Percentiles rank a stretch among this genome's conserved stretches.
These are phyloP conservation scores for Apus apus DNA, from an alignment of 2,113 vertebrate species.

Conservation along the genomic window DNA sequence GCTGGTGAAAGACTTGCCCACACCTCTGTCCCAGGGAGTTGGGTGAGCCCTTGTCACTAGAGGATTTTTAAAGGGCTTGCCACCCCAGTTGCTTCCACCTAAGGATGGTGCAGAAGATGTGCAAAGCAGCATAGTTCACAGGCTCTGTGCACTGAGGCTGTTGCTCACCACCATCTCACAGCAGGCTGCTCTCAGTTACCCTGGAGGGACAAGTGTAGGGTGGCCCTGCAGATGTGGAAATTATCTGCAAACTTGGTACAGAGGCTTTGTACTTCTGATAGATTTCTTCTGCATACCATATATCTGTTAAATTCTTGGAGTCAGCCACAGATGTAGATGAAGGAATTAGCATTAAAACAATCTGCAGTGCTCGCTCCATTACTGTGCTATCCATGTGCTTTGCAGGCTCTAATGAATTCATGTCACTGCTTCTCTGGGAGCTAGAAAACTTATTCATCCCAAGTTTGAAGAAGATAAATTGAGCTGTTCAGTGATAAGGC, in stretches of 20 bases:
- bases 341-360: conserved; percentile 22
- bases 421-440: neutral
- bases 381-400: neutral
- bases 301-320: neutral
- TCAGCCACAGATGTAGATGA: neutral
- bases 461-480: neutral
- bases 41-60: neutral
- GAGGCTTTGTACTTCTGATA: neutral
- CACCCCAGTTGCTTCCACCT: neutral
- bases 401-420: neutral
- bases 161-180: neutral
- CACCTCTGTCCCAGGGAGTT: neutral
- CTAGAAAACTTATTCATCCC: conserved; percentile 1
- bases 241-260: neutral
- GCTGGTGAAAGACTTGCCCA: neutral
- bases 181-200: neutral
- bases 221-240: neutral
- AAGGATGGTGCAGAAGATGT: neutral
- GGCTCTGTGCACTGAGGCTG: neutral
- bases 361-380: conserved; percentile 12
- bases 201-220: neutral
- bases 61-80: neutral
- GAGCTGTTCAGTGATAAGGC: neutral
- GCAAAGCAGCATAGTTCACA: neutral
- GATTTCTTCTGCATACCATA: neutral